Evolutionary conservation across 2,797 vertebrate species (phyloP).

Genomic region (Epinephelus awoara): DNA sequence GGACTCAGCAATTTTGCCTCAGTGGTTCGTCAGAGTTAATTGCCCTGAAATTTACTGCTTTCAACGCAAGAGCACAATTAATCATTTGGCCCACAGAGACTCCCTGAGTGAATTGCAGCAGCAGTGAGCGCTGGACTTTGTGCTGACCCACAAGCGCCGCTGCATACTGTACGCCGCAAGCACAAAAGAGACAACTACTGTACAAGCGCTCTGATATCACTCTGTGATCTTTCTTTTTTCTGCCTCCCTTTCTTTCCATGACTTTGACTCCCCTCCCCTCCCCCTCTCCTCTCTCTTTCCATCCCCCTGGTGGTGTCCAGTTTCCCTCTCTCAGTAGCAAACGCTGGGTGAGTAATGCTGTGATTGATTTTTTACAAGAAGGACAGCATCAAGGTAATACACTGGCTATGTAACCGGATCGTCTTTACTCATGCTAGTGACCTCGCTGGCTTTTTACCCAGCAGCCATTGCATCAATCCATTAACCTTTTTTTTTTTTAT

Average conservation of each 20-base stretch:
- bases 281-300: slow-evolving; percentile 15
- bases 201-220: slow-evolving; percentile 23
- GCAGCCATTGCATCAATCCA: slow-evolving; percentile 58
- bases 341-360: slow-evolving; percentile 60
- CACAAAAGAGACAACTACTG: slow-evolving; percentile 28
- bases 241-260: neutral
- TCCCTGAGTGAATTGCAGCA: slow-evolving; percentile 65
- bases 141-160: slow-evolving; percentile 80
- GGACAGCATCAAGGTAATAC: slow-evolving; percentile 74
- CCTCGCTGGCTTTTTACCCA: slow-evolving; percentile 38
- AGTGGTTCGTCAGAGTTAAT: slow-evolving; percentile 73
- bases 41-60: slow-evolving; percentile 78
- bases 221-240: slow-evolving; percentile 11
- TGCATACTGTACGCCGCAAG: slow-evolving; percentile 39
- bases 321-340: slow-evolving; percentile 69
- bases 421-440: slow-evolving; percentile 37
- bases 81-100: slow-evolving; percentile 74
- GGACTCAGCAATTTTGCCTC: slow-evolving; percentile 69
- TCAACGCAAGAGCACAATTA: slow-evolving; percentile 75
- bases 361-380: slow-evolving; percentile 78
- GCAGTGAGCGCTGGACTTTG: slow-evolving; percentile 67
- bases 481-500: slow-evolving; percentile 50
- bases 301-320: slow-evolving; percentile 57
- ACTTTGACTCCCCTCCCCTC: slow-evolving; percentile 12
- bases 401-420: slow-evolving; percentile 68